Evolutionary conservation across 2,888 invertebrate species (phyloP).

Genomic region (Amphimallon solstitiale): DNA sequence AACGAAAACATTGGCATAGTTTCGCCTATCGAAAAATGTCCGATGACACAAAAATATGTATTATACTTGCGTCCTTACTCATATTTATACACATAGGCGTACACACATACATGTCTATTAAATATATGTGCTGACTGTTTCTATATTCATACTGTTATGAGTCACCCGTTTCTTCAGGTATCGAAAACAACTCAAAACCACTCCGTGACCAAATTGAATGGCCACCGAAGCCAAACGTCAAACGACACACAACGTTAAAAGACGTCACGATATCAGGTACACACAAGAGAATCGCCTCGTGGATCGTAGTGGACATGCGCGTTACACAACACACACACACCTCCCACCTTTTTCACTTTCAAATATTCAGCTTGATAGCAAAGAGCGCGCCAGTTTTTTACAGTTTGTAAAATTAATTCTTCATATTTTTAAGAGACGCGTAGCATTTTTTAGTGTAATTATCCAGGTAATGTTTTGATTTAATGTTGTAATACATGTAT

Average conservation of each 20-base stretch:
- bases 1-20: neutral
- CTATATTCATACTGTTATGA: slow-evolving; percentile 27
- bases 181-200: slow-evolving; percentile 37
- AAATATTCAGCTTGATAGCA: slow-evolving; percentile 28
- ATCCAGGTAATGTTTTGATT: slow-evolving; percentile 14
- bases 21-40: slow-evolving; percentile 31
- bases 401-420: slow-evolving; percentile 28
- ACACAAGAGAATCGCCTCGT: neutral
- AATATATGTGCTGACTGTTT: neutral
- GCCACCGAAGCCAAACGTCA: slow-evolving; percentile 43
- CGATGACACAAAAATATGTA: neutral
- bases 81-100: too few species aligned
- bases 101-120: too few species aligned
- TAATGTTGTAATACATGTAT: neutral
- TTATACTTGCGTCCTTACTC: neutral
- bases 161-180: slow-evolving; percentile 39
- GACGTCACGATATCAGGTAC: slow-evolving; percentile 60
- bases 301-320: neutral
- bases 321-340: neutral
- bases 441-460: neutral
- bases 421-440: slow-evolving; percentile 1
- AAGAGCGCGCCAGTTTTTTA: slow-evolving; percentile 32
- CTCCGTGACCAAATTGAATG: slow-evolving; percentile 42
- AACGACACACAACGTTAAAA: slow-evolving; percentile 52
- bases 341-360: slow-evolving; percentile 13